These are phyloP conservation scores for Zoanthus sociatus DNA, from an alignment of 92 coral and sea anemone genomes.

Conservation along the genomic window DNA sequence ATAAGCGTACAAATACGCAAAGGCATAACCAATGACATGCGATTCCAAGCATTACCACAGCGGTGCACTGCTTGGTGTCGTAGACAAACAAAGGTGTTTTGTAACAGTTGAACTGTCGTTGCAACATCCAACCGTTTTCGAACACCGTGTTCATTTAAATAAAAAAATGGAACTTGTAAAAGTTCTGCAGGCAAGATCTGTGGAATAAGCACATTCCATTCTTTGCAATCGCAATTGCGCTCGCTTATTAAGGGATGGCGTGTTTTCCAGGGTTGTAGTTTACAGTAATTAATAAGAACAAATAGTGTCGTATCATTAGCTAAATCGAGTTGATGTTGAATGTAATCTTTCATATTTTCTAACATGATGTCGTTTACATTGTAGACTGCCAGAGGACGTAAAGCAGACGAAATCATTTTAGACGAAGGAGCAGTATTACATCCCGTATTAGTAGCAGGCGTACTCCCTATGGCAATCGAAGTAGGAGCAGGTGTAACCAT, in stretches of 20 bases:
- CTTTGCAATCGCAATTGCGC: neutral
- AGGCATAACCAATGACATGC: neutral
- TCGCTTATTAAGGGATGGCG: neutral
- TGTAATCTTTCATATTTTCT: neutral
- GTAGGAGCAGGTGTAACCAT: neutral
- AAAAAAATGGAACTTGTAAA: neutral
- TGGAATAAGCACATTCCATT: neutral
- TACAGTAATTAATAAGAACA: neutral
- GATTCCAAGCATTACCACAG: neutral
- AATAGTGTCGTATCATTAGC: neutral
- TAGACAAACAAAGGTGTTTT: neutral
- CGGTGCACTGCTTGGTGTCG: neutral
- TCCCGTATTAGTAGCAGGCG: conserved; percentile 1
- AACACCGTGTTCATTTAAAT: neutral
- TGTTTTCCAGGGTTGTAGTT: neutral
- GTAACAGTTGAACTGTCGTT: neutral
- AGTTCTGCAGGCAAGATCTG: neutral
- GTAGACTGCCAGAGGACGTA: neutral
- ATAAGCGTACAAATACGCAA: neutral
- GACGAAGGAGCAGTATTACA: neutral
- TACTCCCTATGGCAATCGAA: neutral
- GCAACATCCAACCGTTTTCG: neutral
- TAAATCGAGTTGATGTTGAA: neutral
- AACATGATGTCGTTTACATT: neutral
- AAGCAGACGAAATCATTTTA: neutral